A percentile compares a stretch with the other conserved stretches of the same genome.
Conservation (phyloP, 2,797 vertebrate species). For the Diplodus sargus region DNA sequence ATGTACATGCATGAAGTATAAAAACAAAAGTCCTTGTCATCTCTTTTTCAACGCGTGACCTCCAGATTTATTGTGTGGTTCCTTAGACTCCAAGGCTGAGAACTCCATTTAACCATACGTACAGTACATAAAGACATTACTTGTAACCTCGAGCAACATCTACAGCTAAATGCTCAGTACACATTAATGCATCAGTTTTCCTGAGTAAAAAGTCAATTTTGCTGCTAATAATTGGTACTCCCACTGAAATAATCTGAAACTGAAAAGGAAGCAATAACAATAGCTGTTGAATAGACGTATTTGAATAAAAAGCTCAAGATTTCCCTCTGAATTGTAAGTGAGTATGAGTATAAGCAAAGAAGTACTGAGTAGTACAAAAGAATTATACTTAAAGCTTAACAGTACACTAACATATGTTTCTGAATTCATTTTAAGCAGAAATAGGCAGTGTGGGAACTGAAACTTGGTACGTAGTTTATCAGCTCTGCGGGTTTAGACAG, state of each 20-base stretch:
- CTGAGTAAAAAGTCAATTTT: no score
- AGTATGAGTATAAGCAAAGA: no score
- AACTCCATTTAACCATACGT: not conserved
- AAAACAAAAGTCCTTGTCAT: not conserved
- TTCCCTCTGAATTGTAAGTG: not conserved
- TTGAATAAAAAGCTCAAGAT: not conserved
- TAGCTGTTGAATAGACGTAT: not conserved
- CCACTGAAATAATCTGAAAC: no score
- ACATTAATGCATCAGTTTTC: no score
- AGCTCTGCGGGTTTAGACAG: no score
- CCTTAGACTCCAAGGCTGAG: not conserved
- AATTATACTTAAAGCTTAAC: no score
- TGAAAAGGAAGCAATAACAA: not conserved
- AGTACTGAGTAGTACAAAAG: no score
- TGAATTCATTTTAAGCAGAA: no score
- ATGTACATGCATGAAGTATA: not conserved
- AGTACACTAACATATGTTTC: no score
- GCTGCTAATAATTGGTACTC: no score
- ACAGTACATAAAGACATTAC: not conserved
- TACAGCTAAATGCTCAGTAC: not conserved
- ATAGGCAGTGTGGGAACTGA: no score
- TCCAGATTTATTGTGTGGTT: not conserved
- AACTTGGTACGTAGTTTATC: no score
- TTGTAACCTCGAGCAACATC: not conserved
- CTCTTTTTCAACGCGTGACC: not conserved